Conservation (phyloP, 2,113 vertebrate genomes). For the Accipiter virgatus region DNA sequence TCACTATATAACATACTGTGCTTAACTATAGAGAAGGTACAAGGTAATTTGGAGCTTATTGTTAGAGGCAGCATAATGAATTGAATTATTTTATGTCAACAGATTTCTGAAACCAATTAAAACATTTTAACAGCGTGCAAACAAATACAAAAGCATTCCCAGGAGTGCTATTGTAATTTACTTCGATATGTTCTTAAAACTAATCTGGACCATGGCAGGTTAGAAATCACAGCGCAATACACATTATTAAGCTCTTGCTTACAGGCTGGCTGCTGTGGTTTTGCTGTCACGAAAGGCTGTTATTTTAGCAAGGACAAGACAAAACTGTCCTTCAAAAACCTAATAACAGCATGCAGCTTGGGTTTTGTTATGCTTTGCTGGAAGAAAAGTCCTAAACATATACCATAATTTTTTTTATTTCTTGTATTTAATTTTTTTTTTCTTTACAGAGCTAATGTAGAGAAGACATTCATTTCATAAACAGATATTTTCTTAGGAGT, state of each 20-base stretch:
- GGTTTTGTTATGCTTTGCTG: neutral
- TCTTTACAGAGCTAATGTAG: neutral
- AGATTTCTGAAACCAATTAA: constrained; percentile 36
- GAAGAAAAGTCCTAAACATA: neutral
- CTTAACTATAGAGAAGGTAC: neutral
- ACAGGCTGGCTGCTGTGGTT: neutral
- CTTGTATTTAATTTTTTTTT: neutral
- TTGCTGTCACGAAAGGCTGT: constrained; percentile 29
- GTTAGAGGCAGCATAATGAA: neutral
- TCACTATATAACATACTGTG: neutral
- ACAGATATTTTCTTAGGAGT: neutral
- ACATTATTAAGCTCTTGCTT: constrained; percentile 6
- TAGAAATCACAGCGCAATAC: constrained; percentile 26
- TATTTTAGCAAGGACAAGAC: constrained; percentile 37
- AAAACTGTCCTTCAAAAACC: neutral
- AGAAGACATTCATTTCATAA: neutral
- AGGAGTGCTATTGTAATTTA: constrained; percentile 21
- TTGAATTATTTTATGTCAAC: constrained; percentile 3
- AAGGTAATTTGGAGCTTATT: constrained; percentile 6
- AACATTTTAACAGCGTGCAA: neutral
- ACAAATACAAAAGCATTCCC: neutral
- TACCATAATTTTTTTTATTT: neutral
- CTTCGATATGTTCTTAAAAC: constrained; percentile 29
- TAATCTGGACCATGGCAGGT: constrained; percentile 11
- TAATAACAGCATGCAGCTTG: neutral